A percentile compares a stretch with the other conserved stretches of the same genome.
These are phyloP conservation scores for Cheirogaleus medius DNA, from an alignment of 2,113 vertebrate species.

Conservation along the genomic window DNA sequence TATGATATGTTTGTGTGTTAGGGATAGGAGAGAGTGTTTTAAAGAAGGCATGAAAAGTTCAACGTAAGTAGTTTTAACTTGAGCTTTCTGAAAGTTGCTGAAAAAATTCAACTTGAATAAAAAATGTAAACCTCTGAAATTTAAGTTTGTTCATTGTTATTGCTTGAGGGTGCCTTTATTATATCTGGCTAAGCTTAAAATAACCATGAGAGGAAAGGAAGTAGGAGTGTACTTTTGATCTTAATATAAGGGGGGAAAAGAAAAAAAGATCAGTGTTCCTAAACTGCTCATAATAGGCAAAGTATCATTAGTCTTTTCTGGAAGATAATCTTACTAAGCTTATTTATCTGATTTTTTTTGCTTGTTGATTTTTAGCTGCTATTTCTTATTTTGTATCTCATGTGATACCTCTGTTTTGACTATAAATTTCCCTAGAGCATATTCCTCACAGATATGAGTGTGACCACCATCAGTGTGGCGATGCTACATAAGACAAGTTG, in stretches of 20 bases:
- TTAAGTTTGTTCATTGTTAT: constrained; percentile 74
- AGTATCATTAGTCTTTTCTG: constrained; percentile 54
- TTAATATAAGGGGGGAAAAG: constrained; percentile 29
- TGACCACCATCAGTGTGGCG: not conserved
- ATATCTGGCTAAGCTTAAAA: constrained; percentile 74
- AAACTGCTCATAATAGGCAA: constrained; percentile 56
- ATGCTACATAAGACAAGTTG: constrained; percentile 8
- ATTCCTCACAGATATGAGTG: constrained; percentile 42
- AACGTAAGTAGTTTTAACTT: constrained; percentile 48
- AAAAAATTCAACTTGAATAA: constrained; percentile 58
- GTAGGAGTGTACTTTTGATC: constrained; percentile 68
- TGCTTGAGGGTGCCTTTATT: constrained; percentile 69
- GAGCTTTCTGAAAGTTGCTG: constrained; percentile 60
- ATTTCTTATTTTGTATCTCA: constrained; percentile 47
- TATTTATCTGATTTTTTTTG: constrained; percentile 42
- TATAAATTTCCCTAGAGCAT: not conserved
- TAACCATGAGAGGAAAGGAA: constrained; percentile 66
- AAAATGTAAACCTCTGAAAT: constrained; percentile 74
- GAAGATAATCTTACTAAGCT: constrained; percentile 63
- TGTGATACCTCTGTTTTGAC: constrained; percentile 30
- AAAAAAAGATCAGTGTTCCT: constrained; percentile 7
- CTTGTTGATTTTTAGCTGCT: constrained; percentile 46
- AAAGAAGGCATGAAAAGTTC: constrained; percentile 56
- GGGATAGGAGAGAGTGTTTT: not conserved
- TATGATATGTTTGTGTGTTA: not conserved